Conservation (phyloP, 2,113 vertebrate species). For the Anseranas semipalmata region DNA sequence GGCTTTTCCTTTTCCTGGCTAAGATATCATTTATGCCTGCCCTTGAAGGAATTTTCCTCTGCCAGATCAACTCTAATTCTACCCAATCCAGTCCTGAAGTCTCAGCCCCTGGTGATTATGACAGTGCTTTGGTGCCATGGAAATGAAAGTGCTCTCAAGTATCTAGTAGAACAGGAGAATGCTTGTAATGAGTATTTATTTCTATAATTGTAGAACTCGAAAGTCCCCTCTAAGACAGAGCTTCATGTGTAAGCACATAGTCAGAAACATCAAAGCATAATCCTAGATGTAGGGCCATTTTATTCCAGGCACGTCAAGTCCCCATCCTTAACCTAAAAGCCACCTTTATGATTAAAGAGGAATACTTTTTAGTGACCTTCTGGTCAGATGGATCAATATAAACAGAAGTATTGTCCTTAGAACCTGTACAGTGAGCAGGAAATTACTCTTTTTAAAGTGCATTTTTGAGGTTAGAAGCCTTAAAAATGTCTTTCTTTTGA, state of each 20-base stretch:
- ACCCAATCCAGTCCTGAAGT: not conserved
- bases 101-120: not conserved
- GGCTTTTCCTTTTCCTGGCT: not conserved
- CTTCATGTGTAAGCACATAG: not conserved
- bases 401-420: not conserved
- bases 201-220: not conserved
- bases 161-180: not conserved
- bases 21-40: not conserved
- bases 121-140: not conserved
- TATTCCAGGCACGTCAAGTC: not conserved
- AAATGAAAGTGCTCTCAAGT: slow-evolving; percentile 23
- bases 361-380: not conserved
- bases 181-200: not conserved
- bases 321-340: not conserved
- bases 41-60: not conserved
- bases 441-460: not conserved
- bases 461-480: not conserved
- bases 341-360: not conserved
- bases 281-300: not conserved
- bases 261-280: slow-evolving; percentile 27
- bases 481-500: not conserved
- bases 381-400: not conserved
- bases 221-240: slow-evolving; percentile 4
- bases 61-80: slow-evolving; percentile 15
- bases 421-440: not conserved